Conservation (phyloP, 2,797 vertebrate species). For the Periophthalmus magnuspinnatus region DNA sequence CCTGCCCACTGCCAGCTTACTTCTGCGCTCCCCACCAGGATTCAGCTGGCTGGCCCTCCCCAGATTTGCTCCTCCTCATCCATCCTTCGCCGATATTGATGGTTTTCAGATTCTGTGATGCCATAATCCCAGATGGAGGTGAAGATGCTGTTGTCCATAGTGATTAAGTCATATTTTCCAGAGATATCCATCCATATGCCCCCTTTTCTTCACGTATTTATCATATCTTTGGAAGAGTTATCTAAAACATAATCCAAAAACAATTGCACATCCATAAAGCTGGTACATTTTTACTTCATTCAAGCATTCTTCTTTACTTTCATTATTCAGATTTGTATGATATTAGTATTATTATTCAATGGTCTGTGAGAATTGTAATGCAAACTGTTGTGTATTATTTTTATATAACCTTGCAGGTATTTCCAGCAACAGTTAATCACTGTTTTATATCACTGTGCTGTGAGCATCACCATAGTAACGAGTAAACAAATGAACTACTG, state of each 20-base stretch:
- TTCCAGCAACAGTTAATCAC: too few species aligned
- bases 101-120: neutral
- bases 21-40: constrained; percentile 77
- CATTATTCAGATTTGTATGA: neutral
- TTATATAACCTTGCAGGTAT: too few species aligned
- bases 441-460: too few species aligned
- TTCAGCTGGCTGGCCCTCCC: constrained; percentile 62
- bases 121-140: neutral
- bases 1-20: constrained; percentile 80
- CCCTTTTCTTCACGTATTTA: neutral
- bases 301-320: neutral
- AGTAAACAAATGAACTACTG: too few species aligned
- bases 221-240: neutral
- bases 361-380: too few species aligned
- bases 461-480: too few species aligned
- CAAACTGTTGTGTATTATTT: too few species aligned
- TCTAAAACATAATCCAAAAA: neutral
- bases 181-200: neutral
- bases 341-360: too few species aligned
- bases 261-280: neutral
- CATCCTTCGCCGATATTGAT: constrained; percentile 44
- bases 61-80: constrained; percentile 63
- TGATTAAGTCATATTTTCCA: neutral
- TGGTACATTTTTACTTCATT: neutral
- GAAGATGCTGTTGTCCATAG: neutral